These are phyloP conservation scores for Anagrus nilaparvatae DNA, from an alignment of 1,140 invertebrate genomes.

Conservation along the genomic window DNA sequence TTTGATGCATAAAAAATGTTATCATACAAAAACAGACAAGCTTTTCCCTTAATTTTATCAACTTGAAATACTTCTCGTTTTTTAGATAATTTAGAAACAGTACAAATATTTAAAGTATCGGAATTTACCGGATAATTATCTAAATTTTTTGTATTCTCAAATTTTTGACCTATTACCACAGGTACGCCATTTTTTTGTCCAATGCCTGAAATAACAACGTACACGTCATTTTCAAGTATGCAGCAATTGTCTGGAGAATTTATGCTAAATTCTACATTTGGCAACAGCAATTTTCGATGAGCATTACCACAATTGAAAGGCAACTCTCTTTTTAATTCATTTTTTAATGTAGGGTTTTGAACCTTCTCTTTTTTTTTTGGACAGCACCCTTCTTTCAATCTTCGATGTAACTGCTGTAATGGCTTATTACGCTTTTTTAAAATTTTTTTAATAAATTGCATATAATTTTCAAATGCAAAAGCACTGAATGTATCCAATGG, in stretches of 20 bases:
- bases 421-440: slow-evolving; percentile 9
- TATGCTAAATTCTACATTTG: neutral
- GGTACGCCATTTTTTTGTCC: too few relatives aligned
- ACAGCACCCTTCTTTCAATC: slow-evolving; percentile 3
- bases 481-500: slow-evolving; percentile 13
- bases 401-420: slow-evolving; percentile 7
- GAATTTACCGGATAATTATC: too few relatives aligned
- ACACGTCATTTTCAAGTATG: slow-evolving; percentile 1
- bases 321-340: neutral
- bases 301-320: neutral
- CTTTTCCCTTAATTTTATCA: too few relatives aligned
- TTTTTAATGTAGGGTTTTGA: neutral
- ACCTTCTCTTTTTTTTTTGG: neutral
- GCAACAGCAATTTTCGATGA: slow-evolving; percentile 2
- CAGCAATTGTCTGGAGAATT: slow-evolving; percentile 5
- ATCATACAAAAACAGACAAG: too few relatives aligned
- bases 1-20: too few relatives aligned
- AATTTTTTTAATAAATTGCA: slow-evolving; percentile 13
- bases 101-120: too few relatives aligned
- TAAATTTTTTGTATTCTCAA: too few relatives aligned
- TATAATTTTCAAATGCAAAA: slow-evolving; percentile 19
- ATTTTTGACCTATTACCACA: too few relatives aligned
- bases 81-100: too few relatives aligned
- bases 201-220: slow-evolving; percentile 1
- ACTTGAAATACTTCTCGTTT: too few relatives aligned